These are phyloP conservation scores for Enteromius treurensis DNA, from an alignment of 2,797 vertebrate genomes.

Conservation along the genomic window DNA sequence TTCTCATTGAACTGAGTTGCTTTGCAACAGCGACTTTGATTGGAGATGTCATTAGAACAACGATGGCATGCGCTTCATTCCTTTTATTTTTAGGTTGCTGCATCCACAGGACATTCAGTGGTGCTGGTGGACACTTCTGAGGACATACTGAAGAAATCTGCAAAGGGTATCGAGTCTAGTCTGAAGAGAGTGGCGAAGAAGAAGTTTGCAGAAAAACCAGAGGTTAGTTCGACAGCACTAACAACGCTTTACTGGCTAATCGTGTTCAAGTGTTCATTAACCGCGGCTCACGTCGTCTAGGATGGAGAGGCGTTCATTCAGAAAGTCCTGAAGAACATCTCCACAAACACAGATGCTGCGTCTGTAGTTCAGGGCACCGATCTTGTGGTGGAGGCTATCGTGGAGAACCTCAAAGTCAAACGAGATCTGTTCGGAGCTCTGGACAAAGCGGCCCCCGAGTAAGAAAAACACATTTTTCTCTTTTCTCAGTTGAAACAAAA, in stretches of 20 bases:
- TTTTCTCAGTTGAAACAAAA: not conserved
- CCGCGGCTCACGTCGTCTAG: slow-evolving; percentile 65
- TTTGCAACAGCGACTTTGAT: not conserved
- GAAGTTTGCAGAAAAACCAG: slow-evolving; percentile 93
- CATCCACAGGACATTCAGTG: slow-evolving; percentile 89
- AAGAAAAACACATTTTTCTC: slow-evolving; percentile 64
- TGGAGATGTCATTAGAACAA: not conserved
- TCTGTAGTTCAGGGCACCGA: slow-evolving; percentile 84
- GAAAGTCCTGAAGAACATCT: slow-evolving; percentile 85
- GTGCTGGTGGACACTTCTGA: slow-evolving; percentile 92
- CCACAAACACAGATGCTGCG: slow-evolving; percentile 82
- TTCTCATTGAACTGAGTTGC: not conserved
- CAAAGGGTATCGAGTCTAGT: slow-evolving; percentile 88
- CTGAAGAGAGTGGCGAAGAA: slow-evolving; percentile 91
- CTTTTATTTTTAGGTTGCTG: slow-evolving; percentile 82
- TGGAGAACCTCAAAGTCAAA: slow-evolving; percentile 91
- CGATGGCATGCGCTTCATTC: not conserved
- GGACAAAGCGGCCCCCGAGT: slow-evolving; percentile 92
- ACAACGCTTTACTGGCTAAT: not conserved
- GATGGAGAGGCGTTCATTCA: slow-evolving; percentile 86
- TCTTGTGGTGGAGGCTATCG: slow-evolving; percentile 93
- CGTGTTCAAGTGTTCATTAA: too few relatives aligned
- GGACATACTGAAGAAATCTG: slow-evolving; percentile 88
- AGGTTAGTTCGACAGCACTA: slow-evolving; percentile 74
- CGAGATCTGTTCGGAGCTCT: slow-evolving; percentile 87